These are phyloP conservation scores for Pherbina coryleti DNA, from an alignment of 2,888 invertebrate species.

Conservation along the genomic window DNA sequence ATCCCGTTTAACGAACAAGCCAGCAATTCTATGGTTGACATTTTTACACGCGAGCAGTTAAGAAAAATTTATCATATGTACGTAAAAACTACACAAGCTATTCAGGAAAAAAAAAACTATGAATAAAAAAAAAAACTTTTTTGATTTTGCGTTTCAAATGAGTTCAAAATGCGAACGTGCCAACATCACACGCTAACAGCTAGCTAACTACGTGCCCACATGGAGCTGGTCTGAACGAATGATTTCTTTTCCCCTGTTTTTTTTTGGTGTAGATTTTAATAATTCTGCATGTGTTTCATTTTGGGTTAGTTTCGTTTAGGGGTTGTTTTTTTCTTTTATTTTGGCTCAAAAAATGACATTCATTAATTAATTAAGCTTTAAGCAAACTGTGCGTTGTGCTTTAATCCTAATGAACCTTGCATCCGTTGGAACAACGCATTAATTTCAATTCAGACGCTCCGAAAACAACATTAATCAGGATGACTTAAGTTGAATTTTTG, in stretches of 20 bases:
- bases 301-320: neutral
- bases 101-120: too few species aligned
- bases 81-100: too few species aligned
- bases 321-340: neutral
- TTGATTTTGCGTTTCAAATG: neutral
- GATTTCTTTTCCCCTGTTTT: too few species aligned
- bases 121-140: too few species aligned
- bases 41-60: too few species aligned
- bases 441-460: neutral
- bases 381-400: neutral
- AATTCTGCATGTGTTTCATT: neutral
- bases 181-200: neutral
- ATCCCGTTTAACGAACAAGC: slow-evolving; percentile 4
- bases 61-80: too few species aligned
- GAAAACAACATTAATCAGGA: neutral
- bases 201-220: neutral
- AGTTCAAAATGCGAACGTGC: slow-evolving; percentile 6
- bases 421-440: neutral
- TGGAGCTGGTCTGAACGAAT: neutral
- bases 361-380: neutral
- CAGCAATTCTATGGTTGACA: neutral
- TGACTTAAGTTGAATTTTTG: neutral
- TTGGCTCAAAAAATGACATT: neutral
- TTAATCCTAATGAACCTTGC: slow-evolving; percentile 1
- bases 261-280: too few species aligned